A percentile compares a stretch with the other conserved stretches of the same genome.
These are phyloP conservation scores for Smittia sp. DNA, from an alignment of 2,888 invertebrate species.

Conservation along the genomic window DNA sequence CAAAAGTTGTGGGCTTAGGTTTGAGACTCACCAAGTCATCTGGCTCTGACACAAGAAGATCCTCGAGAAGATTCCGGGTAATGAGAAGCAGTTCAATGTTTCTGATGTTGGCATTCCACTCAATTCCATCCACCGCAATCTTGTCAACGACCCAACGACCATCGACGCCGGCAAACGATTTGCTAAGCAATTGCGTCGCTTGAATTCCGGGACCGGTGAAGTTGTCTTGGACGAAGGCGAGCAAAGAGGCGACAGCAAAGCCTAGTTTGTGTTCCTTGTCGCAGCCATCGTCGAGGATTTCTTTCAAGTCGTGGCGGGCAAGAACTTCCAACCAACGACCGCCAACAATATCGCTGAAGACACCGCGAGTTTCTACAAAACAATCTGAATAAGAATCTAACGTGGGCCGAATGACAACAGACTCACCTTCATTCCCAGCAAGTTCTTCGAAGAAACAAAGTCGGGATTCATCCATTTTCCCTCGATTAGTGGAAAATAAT, in stretches of 20 bases:
- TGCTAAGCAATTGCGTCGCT: conserved; percentile 52
- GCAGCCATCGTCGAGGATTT: too few species aligned
- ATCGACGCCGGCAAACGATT: conserved; percentile 55
- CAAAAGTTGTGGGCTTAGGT: conserved; percentile 26
- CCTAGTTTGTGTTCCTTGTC: conserved; percentile 53
- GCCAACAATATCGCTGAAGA: background rate
- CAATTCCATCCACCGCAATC: conserved; percentile 64
- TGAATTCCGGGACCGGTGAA: conserved; percentile 70
- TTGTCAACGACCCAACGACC: conserved; percentile 46
- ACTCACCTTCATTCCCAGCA: background rate
- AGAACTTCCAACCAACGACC: background rate
- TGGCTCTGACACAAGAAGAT: conserved; percentile 47
- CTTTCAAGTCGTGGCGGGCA: too few species aligned
- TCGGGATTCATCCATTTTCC: background rate
- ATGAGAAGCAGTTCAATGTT: conserved; percentile 55
- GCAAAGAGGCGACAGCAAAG: conserved; percentile 64
- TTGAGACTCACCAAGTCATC: conserved; percentile 46
- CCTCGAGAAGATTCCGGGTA: conserved; percentile 53
- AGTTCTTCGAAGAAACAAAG: conserved; percentile 18
- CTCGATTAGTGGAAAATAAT: background rate
- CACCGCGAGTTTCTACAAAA: background rate
- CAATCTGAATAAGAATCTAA: background rate
- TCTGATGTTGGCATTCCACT: conserved; percentile 63
- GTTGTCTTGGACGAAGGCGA: conserved; percentile 75
- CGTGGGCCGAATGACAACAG: background rate